phyloP scores from a whole-genome alignment of 2,797 vertebrate genomes.

The Hirundo rustica region DNA sequence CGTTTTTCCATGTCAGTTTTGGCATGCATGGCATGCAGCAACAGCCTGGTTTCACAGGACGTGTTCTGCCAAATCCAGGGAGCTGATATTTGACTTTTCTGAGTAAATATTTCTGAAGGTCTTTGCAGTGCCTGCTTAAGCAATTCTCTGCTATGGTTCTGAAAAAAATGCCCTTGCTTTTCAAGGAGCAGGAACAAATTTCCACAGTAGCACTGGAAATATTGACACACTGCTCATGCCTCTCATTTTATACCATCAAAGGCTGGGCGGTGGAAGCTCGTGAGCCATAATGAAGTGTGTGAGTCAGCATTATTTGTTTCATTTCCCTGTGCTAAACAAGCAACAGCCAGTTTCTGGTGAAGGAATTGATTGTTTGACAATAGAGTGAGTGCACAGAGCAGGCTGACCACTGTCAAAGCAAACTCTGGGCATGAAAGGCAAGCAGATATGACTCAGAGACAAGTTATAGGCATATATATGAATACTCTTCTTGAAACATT shows the following conservation, averaged over 20 bases:
- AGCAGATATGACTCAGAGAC: not conserved
- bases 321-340: not conserved
- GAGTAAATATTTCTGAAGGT: constrained; percentile 28
- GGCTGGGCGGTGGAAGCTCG: not conserved
- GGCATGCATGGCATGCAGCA: not conserved
- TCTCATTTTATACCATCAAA: not conserved
- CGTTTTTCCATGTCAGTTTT: not conserved
- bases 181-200: not conserved
- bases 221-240: not conserved
- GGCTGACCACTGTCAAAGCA: not conserved
- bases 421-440: not conserved
- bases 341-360: not conserved
- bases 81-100: not conserved
- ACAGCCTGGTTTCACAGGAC: not conserved
- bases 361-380: not conserved
- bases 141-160: not conserved
- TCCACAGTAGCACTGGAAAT: not conserved
- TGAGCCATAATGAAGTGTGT: not conserved
- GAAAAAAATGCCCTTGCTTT: not conserved
- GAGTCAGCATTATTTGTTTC: not conserved
- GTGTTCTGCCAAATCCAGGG: not conserved
- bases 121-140: not conserved
- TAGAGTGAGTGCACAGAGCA: not conserved
- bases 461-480: not conserved
- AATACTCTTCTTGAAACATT: not conserved